Evolutionary conservation across 2,888 invertebrate genomes (phyloP).

Genomic region (Poecilobothrus nobilitatus): DNA sequence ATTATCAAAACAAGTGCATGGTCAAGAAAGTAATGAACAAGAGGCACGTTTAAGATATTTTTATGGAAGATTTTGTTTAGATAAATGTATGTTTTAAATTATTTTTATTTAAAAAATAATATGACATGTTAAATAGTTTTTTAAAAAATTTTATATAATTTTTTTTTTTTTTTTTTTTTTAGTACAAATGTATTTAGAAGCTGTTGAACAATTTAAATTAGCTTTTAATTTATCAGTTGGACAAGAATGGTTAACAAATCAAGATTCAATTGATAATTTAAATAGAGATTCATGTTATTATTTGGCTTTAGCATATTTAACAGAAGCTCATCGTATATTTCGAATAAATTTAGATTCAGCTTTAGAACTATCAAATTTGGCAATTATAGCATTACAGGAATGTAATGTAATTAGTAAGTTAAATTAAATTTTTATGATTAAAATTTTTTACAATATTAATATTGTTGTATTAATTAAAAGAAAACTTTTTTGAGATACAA

Average conservation of each 20-base stretch:
- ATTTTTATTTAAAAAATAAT: background rate
- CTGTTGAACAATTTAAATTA: background rate
- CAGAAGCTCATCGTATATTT: background rate
- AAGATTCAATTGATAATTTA: background rate
- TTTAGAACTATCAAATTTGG: background rate
- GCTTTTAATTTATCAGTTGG: background rate
- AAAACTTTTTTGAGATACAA: no score
- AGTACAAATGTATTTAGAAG: background rate
- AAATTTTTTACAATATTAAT: no score
- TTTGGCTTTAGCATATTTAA: background rate
- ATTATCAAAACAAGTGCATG: background rate
- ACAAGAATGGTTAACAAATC: background rate
- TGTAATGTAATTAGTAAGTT: no score
- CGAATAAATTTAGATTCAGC: slow-evolving; percentile 13
- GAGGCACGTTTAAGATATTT: slow-evolving; percentile 14
- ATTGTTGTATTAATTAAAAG: no score
- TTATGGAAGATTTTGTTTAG: slow-evolving; percentile 16
- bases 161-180: background rate
- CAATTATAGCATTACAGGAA: background rate
- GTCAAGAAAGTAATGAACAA: background rate
- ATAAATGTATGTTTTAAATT: slow-evolving; percentile 12
- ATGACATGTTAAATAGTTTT: no score
- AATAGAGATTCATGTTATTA: background rate
- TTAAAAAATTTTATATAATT: background rate
- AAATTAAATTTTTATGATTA: no score